phyloP scores from a whole-genome alignment of 2,113 vertebrate genomes.

The Clarias gariepinus region DNA sequence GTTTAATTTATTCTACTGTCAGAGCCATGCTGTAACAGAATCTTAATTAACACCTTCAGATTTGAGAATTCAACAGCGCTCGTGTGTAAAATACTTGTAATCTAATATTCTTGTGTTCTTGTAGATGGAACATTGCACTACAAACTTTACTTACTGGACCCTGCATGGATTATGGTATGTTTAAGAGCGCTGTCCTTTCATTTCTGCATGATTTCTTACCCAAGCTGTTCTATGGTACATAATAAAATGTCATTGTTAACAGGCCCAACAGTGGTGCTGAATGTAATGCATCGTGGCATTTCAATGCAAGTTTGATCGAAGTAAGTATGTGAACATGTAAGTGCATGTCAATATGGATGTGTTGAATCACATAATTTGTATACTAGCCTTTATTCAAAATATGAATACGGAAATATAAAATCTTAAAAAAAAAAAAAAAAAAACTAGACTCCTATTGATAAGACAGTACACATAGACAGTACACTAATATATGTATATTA shows the following conservation, averaged over 20 bases:
- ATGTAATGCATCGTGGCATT: conserved; percentile 69
- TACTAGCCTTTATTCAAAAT: neutral
- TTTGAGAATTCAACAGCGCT: neutral
- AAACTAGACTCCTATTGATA: neutral
- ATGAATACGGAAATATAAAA: neutral
- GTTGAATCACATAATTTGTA: neutral
- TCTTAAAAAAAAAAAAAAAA: no score
- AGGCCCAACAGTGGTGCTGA: conserved; percentile 67
- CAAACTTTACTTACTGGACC: conserved; percentile 70
- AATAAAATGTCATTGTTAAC: conserved; percentile 25
- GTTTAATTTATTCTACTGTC: neutral
- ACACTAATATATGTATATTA: no score
- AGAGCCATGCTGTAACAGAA: neutral
- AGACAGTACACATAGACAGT: no score
- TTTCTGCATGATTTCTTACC: neutral
- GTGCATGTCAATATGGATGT: conserved; percentile 2
- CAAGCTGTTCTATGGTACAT: neutral
- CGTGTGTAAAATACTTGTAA: neutral
- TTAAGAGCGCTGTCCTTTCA: neutral
- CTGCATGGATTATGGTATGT: conserved; percentile 76
- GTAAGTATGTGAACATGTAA: conserved; percentile 8
- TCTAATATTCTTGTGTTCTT: conserved; percentile 35
- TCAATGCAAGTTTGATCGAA: conserved; percentile 54
- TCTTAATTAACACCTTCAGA: neutral
- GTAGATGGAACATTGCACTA: conserved; percentile 70